Base-by-base conservation (phyloP, 2,888 invertebrate species). In the Parapristionchus giblindavisi region DNA sequence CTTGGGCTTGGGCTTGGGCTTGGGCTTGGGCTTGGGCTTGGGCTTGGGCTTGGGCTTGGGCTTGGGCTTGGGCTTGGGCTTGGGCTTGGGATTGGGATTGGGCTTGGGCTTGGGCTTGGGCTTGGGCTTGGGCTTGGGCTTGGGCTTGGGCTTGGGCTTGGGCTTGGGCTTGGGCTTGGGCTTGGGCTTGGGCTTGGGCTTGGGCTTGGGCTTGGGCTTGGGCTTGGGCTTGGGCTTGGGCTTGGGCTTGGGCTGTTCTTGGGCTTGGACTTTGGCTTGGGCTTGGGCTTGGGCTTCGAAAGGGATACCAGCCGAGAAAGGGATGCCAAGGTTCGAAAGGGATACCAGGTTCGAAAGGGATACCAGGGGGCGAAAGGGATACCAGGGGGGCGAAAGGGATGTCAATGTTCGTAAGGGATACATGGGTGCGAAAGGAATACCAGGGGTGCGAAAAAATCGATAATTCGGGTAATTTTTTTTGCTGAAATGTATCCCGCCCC, bases 221-320 rank as follows among this genome's bases (percentile, higher is more conserved):
- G 74, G 65, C 68, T 77, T 76, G 36, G 6, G 75, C 73, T 74
- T 71, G 63, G 74, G 6, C 73, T 74, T 75, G 38, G 73, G 75
- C 75, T 74, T 75, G 75, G 40, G 73, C 74, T 40, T 75, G 32
- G 75, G 75, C 75, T 73, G 38, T 74, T 27, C 68, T 77, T 76
- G 36, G 6, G 75, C 73, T 74, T 71, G 63, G 74, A 5, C 73
- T 74, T 75, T 36, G 73, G 75, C 75, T 74, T 75, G 75, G 40
- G 73, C 74, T 40, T 75, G 32, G 75, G 72, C 72, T 72, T 72
- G 60, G 72, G 72, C 72, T 72, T 72, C 54, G 72, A n/a, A n/a
- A n/a, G n/a, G n/a, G n/a, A n/a, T n/a, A n/a, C n/a, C n/a, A n/a
- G n/a, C n/a, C n/a, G n/a, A n/a, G n/a, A n/a, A n/a, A n/a, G n/a